Conservation (phyloP, 2,888 invertebrate species). For the Fissipunctia ypsillon region DNA sequence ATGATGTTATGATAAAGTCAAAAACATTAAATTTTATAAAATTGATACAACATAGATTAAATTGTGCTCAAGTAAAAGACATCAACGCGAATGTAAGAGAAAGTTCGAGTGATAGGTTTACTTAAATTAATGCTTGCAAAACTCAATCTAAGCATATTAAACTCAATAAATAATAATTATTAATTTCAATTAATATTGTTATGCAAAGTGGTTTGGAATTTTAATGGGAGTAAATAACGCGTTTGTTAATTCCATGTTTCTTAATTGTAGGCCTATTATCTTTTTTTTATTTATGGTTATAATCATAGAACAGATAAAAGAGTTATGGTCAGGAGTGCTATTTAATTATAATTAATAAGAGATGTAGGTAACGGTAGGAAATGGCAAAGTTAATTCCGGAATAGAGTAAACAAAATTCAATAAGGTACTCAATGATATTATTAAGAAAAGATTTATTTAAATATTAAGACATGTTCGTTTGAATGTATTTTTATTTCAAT, state of each 20-base stretch:
- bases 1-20: not conserved
- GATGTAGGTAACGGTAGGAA: not conserved
- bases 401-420: not conserved
- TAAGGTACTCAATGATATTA: not conserved
- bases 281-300: too few relatives aligned
- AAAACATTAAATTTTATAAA: not conserved
- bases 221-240: constrained; percentile 37
- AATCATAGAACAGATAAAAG: too few relatives aligned
- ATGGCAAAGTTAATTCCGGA: not conserved
- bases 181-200: constrained; percentile 21
- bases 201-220: constrained; percentile 45
- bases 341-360: constrained; percentile 9
- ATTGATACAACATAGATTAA: constrained; percentile 32
- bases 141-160: constrained; percentile 11
- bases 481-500: not conserved
- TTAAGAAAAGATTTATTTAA: not conserved
- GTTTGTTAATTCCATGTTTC: constrained; percentile 39
- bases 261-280: constrained; percentile 18
- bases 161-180: constrained; percentile 39
- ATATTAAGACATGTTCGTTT: not conserved
- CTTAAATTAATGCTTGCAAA: constrained; percentile 4
- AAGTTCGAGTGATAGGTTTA: constrained; percentile 48
- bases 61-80: constrained; percentile 70
- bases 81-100: constrained; percentile 72
- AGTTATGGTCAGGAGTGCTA: not conserved